These are phyloP conservation scores for Dichetophora obliterata DNA, from an alignment of 2,888 invertebrate species.

Conservation along the genomic window DNA sequence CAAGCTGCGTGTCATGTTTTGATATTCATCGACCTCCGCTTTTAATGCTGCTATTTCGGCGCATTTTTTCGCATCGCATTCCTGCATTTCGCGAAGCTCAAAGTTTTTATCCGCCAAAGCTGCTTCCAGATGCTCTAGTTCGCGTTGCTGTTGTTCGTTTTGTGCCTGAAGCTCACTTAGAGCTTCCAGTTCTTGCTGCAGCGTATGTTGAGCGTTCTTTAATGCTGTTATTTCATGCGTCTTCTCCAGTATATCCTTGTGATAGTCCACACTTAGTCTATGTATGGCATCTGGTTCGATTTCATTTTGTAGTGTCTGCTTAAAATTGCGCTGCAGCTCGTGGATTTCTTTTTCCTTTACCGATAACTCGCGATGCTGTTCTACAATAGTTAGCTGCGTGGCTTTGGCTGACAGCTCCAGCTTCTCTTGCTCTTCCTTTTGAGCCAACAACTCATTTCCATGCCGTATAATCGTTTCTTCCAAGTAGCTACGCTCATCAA, in stretches of 20 bases:
- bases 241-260: constrained; percentile 58
- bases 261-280: constrained; percentile 58
- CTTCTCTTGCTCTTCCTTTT: constrained; percentile 53
- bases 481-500: constrained; percentile 55
- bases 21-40: constrained; percentile 23
- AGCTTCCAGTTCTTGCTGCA: constrained; percentile 55
- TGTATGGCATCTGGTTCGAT: constrained; percentile 59
- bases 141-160: constrained; percentile 57
- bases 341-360: constrained; percentile 58
- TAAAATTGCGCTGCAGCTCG: constrained; percentile 56
- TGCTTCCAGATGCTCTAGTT: constrained; percentile 56
- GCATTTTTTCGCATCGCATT: constrained; percentile 50
- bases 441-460: constrained; percentile 49
- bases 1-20: not conserved
- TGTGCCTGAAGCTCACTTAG: constrained; percentile 54
- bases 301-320: constrained; percentile 53
- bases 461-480: constrained; percentile 50
- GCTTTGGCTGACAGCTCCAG: constrained; percentile 55
- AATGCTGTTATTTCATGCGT: constrained; percentile 58
- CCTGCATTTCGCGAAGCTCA: constrained; percentile 54
- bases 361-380: constrained; percentile 53
- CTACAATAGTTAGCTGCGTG: constrained; percentile 39
- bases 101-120: constrained; percentile 53
- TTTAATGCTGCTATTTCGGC: constrained; percentile 16
- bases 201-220: constrained; percentile 54